These are phyloP conservation scores for Steatocranus sp. DNA, from an alignment of 2,797 vertebrate species.

Conservation along the genomic window DNA sequence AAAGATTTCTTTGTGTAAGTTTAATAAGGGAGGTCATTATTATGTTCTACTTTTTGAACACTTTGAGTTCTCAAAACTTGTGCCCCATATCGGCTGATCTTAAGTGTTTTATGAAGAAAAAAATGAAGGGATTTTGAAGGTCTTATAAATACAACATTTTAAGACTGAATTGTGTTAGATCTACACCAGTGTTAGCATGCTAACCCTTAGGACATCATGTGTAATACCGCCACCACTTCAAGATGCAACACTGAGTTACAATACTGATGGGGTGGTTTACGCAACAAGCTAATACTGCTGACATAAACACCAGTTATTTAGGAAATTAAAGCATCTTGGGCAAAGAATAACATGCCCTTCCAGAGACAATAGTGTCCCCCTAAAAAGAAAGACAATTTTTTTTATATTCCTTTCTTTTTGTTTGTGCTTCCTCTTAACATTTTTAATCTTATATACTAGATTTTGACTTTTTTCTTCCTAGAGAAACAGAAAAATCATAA, in stretches of 20 bases:
- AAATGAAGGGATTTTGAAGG: not conserved
- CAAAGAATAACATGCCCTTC: not conserved
- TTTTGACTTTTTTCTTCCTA: not conserved
- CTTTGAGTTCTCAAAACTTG: not conserved
- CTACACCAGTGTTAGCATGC: not conserved
- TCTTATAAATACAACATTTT: not conserved
- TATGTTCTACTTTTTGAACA: not conserved
- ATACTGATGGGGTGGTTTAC: not conserved
- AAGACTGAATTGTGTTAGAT: not conserved
- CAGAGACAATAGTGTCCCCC: not conserved
- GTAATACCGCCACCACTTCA: not conserved
- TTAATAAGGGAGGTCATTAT: not conserved
- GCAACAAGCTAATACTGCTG: not conserved
- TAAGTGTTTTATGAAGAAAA: not conserved
- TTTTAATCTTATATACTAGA: not conserved
- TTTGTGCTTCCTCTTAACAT: not conserved
- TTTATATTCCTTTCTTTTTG: not conserved
- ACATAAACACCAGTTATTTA: not conserved
- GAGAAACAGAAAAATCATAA: not conserved
- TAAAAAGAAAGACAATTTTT: not conserved
- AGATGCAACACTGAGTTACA: not conserved
- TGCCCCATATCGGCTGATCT: not conserved
- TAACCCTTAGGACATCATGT: not conserved
- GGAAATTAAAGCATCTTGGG: not conserved
- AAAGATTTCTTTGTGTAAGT: not conserved